Evolutionary conservation across 2,797 vertebrate species (phyloP).

Genomic region (Ammospiza maritima): DNA sequence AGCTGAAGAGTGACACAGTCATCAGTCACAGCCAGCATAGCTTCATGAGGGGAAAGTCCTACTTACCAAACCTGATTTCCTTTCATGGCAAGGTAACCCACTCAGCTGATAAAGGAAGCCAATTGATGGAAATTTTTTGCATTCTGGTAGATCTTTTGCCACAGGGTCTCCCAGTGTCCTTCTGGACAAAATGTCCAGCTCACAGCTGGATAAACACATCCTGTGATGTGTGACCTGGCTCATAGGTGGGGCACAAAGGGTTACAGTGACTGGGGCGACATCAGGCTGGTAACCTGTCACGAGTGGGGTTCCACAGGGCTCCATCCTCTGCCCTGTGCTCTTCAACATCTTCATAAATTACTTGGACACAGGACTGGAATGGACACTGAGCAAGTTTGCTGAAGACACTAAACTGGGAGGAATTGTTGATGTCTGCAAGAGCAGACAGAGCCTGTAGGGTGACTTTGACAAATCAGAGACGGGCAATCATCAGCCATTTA

Average conservation of each 20-base stretch:
- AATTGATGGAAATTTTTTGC: background rate
- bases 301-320: too few relatives aligned
- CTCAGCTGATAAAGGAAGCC: background rate
- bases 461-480: too few relatives aligned
- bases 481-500: too few relatives aligned
- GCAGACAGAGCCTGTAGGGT: too few relatives aligned
- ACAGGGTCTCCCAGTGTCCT: background rate
- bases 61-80: background rate
- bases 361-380: too few relatives aligned
- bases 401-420: too few relatives aligned
- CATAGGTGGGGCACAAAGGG: too few relatives aligned
- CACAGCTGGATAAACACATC: background rate
- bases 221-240: background rate
- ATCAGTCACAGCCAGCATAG: background rate
- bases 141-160: background rate
- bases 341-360: too few relatives aligned
- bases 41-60: background rate
- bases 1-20: background rate
- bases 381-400: too few relatives aligned
- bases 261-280: background rate
- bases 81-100: background rate
- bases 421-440: too few relatives aligned
- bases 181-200: background rate
- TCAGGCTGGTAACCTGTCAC: background rate
- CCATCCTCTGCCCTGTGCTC: too few relatives aligned